Evolutionary conservation across 2,113 vertebrate genomes (phyloP), one percentile per base, ranked within the genome.

Genomic region (Microtus pennsylvanicus): DNA sequence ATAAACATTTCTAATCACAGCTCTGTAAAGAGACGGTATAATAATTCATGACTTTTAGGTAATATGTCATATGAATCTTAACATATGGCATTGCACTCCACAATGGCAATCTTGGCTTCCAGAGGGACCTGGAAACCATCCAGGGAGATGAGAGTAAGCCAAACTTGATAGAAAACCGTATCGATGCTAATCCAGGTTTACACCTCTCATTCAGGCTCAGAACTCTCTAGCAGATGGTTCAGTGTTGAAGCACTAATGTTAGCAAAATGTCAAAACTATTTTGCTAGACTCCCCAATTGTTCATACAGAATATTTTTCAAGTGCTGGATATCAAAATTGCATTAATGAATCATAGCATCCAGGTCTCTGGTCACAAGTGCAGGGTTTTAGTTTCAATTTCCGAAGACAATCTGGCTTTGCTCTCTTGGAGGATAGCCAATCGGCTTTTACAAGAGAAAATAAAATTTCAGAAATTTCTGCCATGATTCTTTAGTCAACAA

Each of bases 21-120:
- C 89, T 96, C 97, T 70, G 89, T 97, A 98, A 98, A 98, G 97
- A 98, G 98, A 98, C 88, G 82, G 97, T 97, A 96, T 97, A 98
- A 98, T 98, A 98, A 98, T 98, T 98, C 97, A 98, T 97, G 98
- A 98, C 98, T 98, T 98, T 97, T 98, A 98, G 98, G 98, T 99
- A 99, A 98, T 98, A 98, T 98, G 97, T 98, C 98, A 98, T 78
- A 97, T 98, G 98, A 98, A 98, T 99, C 98, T 98, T 98, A 99
- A 98, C 98, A 99, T 99, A 99, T 98, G 98, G 98, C 98, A 98
- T 96, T 98, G 95, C 92, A 89, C 97, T 97, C 97, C 98, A 98
- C 97, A 98, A 98, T 98, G 98, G 98, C 98, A 98, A 98, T 98
- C 98, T 98, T 98, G 98, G 98, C 98, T 98, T 98, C 97, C 80